These are phyloP conservation scores for Tanytarsus gracilentus DNA, from an alignment of 2,888 invertebrate genomes.

Conservation along the genomic window DNA sequence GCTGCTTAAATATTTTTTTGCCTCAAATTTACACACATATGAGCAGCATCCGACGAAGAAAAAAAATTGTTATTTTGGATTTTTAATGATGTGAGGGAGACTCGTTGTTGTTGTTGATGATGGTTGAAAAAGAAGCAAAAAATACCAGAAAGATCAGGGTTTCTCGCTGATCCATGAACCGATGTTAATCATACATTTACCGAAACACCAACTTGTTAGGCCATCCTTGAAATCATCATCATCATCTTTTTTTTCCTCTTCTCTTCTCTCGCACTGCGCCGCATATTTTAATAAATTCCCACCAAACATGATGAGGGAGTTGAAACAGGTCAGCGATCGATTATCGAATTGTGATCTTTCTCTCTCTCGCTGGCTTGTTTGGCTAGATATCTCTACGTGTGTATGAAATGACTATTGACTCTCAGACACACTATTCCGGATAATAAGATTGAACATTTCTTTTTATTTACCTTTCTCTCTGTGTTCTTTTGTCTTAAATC, in stretches of 20 bases:
- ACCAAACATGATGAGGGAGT: neutral
- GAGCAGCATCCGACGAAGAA: slow-evolving; percentile 1
- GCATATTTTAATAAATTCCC: slow-evolving; percentile 1
- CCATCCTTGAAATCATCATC: slow-evolving; percentile 5
- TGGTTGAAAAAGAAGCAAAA: slow-evolving; percentile 1
- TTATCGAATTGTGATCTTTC: no score
- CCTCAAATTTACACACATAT: neutral
- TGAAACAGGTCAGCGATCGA: slow-evolving; percentile 12
- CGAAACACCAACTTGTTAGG: neutral
- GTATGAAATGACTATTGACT: no score
- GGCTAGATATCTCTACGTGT: no score
- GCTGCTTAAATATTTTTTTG: no score
- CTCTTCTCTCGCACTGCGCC: neutral
- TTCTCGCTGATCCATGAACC: slow-evolving; percentile 1
- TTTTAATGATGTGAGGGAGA: slow-evolving; percentile 27
- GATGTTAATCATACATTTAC: neutral
- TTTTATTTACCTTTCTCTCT: no score
- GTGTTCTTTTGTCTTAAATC: no score
- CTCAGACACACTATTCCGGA: no score
- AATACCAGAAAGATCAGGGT: slow-evolving; percentile 26
- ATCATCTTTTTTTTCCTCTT: neutral
- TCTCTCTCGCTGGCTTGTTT: no score
- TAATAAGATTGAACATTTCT: no score
- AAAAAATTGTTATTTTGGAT: slow-evolving; percentile 10
- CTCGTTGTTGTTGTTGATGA: slow-evolving; percentile 17